Base-by-base conservation (phyloP, 1,140 invertebrate species). In the Eumeta japonica region DNA sequence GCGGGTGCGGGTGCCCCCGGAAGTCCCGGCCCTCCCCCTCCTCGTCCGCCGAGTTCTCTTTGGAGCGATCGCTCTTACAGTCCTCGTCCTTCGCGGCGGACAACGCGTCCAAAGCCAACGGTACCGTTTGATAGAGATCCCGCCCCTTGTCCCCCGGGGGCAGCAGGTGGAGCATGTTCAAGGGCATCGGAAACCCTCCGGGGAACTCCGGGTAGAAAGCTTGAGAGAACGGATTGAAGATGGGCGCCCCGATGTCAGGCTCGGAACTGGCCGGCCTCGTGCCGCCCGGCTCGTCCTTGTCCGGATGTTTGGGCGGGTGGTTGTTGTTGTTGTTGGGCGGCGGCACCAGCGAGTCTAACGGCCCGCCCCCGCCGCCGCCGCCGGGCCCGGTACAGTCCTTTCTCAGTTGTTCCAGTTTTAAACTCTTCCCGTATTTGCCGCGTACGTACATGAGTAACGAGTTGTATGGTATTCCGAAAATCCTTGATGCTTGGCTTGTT, bases 381-480 rank as follows among this genome's bases (percentile, higher is more conserved):
- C n/a, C n/a, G n/a, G n/a, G n/a, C n/a, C n/a, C n/a, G 51, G 89
- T 88, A 67, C 89, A 92, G 58, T 91, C 89, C 74, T 89, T 91
- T 52, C 89, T 80, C 14, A 93, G 74, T 53, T 92, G 87, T 53
- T 93, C 90, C 28, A 93, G 75, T 55, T 92, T 92, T 13, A 92
- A 72, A 48, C 88, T 90, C 61, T 93, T 93, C 1, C 90, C 90
- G 58, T 92, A 92, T 57, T 93, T 93, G 10, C 90, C 90, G n/a
- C 90, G 76, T 3, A 94, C 90, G 68, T 94, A 94, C 90, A 92
- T 92, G 10, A 93, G 76, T 1, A 94, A 72, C 13, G 88, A 90
- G 65, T 94, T 94, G 79, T 94, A 93, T 1, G 90, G 90, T 33
- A 93, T 94, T 3, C 90, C 90, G 61, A 91, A 93, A 50, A 92